Evolutionary conservation across 2,797 vertebrate genomes (phyloP).

Genomic region (Thamnophis elegans): DNA sequence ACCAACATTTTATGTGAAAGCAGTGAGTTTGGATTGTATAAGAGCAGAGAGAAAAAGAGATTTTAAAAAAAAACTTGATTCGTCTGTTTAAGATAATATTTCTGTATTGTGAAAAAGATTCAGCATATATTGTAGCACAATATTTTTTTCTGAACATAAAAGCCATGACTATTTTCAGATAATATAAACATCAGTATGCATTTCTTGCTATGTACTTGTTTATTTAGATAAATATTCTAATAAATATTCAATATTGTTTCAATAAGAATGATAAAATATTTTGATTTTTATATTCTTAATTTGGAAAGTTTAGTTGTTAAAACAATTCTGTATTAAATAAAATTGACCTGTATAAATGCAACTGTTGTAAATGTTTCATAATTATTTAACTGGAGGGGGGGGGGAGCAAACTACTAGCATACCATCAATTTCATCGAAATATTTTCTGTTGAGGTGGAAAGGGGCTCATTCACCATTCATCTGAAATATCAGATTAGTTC

Average conservation of each 20-base stretch:
- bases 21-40: not conserved
- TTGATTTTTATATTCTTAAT: not conserved
- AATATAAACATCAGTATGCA: not conserved
- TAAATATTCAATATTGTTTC: not conserved
- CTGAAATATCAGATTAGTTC: not conserved
- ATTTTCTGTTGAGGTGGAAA: not conserved
- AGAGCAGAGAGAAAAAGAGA: not conserved
- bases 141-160: not conserved
- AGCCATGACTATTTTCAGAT: not conserved
- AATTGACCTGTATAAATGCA: not conserved
- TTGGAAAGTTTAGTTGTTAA: not conserved
- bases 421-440: not conserved
- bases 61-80: not conserved
- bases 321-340: constrained; percentile 22
- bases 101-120: not conserved
- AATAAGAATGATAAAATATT: not conserved
- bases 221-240: constrained; percentile 21
- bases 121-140: not conserved
- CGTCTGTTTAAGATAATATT: not conserved
- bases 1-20: not conserved
- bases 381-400: not conserved
- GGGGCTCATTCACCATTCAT: not conserved
- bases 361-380: not conserved
- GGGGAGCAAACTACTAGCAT: not conserved
- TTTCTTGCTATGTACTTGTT: not conserved